A percentile compares a stretch with the other conserved stretches of the same genome.
These are phyloP conservation scores for Ptilodon capucinus DNA, from an alignment of 2,888 invertebrate genomes.

Conservation along the genomic window DNA sequence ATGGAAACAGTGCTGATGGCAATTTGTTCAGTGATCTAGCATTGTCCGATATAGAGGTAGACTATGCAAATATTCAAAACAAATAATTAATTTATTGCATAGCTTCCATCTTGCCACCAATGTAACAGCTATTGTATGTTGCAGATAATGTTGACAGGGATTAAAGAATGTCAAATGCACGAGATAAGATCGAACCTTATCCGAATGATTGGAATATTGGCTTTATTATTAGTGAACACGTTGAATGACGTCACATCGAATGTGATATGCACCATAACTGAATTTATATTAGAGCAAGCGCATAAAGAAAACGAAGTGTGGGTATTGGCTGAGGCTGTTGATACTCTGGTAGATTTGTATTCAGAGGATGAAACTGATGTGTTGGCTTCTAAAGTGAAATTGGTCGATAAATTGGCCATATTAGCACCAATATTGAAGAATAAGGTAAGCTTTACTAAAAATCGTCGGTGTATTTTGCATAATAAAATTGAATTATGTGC, in stretches of 20 bases:
- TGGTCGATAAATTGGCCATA: constrained; percentile 83
- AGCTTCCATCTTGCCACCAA: not conserved
- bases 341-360: constrained; percentile 89
- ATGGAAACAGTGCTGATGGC: constrained; percentile 49
- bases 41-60: constrained; percentile 81
- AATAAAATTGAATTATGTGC: no score
- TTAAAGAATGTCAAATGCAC: constrained; percentile 75
- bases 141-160: constrained; percentile 79
- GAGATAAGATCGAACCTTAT: constrained; percentile 83
- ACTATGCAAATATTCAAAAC: not conserved
- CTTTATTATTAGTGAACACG: constrained; percentile 70
- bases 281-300: constrained; percentile 84
- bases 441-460: constrained; percentile 76
- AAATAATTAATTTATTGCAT: not conserved
- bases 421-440: constrained; percentile 84
- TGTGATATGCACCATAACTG: constrained; percentile 73
- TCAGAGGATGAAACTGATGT: constrained; percentile 88
- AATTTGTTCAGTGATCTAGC: constrained; percentile 81
- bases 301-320: constrained; percentile 86
- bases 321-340: constrained; percentile 89
- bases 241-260: constrained; percentile 61
- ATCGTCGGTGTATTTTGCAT: constrained; percentile 1
- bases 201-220: constrained; percentile 82
- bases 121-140: constrained; percentile 28
- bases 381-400: constrained; percentile 84